Conservation (phyloP, 2,888 invertebrate species). For the Latrodectus hesperus region DNA sequence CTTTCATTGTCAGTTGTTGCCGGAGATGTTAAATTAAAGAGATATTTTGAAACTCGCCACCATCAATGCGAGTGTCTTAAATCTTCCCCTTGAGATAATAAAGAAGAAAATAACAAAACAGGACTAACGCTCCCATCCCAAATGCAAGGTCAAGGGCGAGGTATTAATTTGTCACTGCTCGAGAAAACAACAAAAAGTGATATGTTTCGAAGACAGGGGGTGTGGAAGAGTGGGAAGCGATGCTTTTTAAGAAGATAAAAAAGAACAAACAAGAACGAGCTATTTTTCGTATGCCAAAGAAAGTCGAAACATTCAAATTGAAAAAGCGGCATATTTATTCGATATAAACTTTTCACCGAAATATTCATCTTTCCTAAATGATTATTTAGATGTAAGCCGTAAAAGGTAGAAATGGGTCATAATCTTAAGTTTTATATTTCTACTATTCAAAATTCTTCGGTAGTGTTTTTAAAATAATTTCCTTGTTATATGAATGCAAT, state of each 20-base stretch:
- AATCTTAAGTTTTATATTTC: too few relatives aligned
- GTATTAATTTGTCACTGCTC: conserved; percentile 28
- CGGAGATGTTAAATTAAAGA: neutral
- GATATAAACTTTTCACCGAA: neutral
- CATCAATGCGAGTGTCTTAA: neutral
- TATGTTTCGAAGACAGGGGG: neutral
- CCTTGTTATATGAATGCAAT: too few relatives aligned
- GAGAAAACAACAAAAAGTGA: conserved; percentile 5
- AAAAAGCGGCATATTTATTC: neutral
- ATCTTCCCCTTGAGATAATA: neutral
- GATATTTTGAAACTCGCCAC: neutral
- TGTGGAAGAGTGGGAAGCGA: neutral
- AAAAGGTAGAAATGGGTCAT: too few relatives aligned
- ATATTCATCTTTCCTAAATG: too few relatives aligned
- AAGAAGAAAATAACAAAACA: neutral
- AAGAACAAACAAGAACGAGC: neutral
- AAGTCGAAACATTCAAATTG: neutral
- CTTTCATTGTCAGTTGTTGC: neutral
- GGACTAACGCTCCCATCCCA: neutral
- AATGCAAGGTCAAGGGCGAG: conserved; percentile 34
- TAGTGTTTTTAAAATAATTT: too few relatives aligned
- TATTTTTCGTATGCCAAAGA: neutral
- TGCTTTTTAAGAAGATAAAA: neutral
- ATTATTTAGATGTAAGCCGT: too few relatives aligned
- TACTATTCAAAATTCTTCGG: too few relatives aligned